Evolutionary conservation across 2,888 invertebrate genomes (phyloP), one percentile per base, ranked within the genome.

Genomic region (Pheosia gnoma): DNA sequence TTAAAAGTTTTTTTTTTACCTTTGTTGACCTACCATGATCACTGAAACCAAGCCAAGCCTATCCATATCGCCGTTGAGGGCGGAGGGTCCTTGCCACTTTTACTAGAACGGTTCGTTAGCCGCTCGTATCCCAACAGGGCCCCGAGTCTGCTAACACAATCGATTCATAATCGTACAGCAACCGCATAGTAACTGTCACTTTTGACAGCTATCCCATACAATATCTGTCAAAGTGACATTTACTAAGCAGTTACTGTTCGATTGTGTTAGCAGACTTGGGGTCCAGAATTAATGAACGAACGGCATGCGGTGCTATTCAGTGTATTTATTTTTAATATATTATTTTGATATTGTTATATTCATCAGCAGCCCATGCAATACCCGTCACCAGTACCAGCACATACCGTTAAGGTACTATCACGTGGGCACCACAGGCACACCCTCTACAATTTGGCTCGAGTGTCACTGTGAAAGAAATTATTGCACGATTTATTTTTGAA

Each of bases 371-470:
- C 49, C 49, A 51, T 57, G 8, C 11, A 8, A 51, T 54, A 61
- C 68, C 80, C 77, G 56, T 65, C 80, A 82, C 82, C 80, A 67
- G 74, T 79, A 76, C 62, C 77, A 74, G 63, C 77, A 77, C 78
- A 74, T 81, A 84, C 82, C 78, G 47, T 47, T 47, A 7, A 7
- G 5, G 41, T 41, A 5, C 41, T 7, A 41, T 5, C n/a, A 4
- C 9, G 11, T 4, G n/a, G 47, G 47, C 47, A 56, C 47, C 61
- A 57, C 57, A 59, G 51, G 65, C 41, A 56, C 59, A 25, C 57
- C 54, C 57, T 59, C 63, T 82, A 88, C 66, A 88, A 81, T 80
- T 87, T 88, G 57, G 88, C 81, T 51, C 81, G 82, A 51, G 62
- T 58, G 41, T 82, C 81, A 57, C 87, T 87, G 87, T 60, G 83